Evolutionary conservation across 1,140 invertebrate genomes (phyloP), one percentile per base, ranked within the genome.

Genomic region (Microplitis mediator): DNA sequence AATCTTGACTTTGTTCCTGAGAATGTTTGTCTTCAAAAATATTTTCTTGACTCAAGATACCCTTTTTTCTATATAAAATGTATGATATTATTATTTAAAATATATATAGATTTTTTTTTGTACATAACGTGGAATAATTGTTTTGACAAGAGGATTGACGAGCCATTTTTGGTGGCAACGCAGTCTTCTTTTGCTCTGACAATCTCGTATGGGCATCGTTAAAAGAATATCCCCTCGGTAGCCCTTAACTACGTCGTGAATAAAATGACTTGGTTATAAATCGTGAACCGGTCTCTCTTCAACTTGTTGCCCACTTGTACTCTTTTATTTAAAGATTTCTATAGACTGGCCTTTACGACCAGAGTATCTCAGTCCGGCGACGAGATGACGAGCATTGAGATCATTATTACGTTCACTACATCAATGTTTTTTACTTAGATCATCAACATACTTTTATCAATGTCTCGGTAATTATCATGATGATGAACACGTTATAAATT

Each of bases 221-320:
- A 72, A 72, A 72, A 45, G 6, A 54, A 61, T 23, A 61, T 69
- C 16, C 13, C 36, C 56, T 67, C 71, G 16, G 71, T 72, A 66
- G 71, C 64, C 51, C 52, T 54, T 72, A 72, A 72, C 71, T 66
- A 72, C 71, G 71, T 72, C 71, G 71, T 72, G 71, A 72, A 72
- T 66, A 72, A 72, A 72, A 72, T 72, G 71, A 72, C 64, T 72
- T 36, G 71, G 64, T 35, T 67, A 72, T 72, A 72, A 72, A 67
- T 72, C 71, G 52, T 58, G 31, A 72, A 72, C 71, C 71, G 71
- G 71, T 67, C 71, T 52, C 45, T 31, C 8, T 14, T 8, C 4
- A 50, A 51, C 60, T 23, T 72, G n/a, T 72, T 36, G 8, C 35
- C 14, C 4, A 62, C 54, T 68, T 68, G 23, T 52, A 51, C 56